These are phyloP conservation scores for Heliothis peltigera DNA, from an alignment of 2,888 invertebrate species.

Conservation along the genomic window DNA sequence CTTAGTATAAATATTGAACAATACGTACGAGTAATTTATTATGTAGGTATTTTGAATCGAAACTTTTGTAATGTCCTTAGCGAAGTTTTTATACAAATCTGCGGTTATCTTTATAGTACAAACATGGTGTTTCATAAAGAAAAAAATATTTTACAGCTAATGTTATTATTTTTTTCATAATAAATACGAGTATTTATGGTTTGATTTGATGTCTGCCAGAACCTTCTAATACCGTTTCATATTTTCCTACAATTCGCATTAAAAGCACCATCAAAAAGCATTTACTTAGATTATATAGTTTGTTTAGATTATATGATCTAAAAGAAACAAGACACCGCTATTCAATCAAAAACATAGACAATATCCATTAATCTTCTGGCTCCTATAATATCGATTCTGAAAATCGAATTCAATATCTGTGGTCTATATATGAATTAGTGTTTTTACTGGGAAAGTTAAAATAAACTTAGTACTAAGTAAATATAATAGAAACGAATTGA, in stretches of 20 bases:
- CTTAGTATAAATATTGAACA: conserved; percentile 51
- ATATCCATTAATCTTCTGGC: conserved; percentile 9
- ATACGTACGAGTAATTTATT: conserved; percentile 45
- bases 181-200: too few relatives aligned
- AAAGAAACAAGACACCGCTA: conserved; percentile 1
- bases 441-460: background rate
- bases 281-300: background rate
- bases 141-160: too few relatives aligned
- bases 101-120: too few relatives aligned
- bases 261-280: too few relatives aligned
- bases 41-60: conserved; percentile 25
- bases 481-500: background rate
- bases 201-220: too few relatives aligned
- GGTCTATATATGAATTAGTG: background rate
- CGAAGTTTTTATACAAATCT: background rate
- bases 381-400: conserved; percentile 1
- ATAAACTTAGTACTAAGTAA: background rate
- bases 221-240: too few relatives aligned
- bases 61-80: background rate
- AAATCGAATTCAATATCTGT: background rate
- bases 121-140: too few relatives aligned
- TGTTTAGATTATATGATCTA: conserved; percentile 3
- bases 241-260: too few relatives aligned
- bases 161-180: too few relatives aligned
- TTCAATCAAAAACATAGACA: conserved; percentile 8